Evolutionary conservation across 1,140 invertebrate species (phyloP).

Genomic region (Panagrolaimus sp.): DNA sequence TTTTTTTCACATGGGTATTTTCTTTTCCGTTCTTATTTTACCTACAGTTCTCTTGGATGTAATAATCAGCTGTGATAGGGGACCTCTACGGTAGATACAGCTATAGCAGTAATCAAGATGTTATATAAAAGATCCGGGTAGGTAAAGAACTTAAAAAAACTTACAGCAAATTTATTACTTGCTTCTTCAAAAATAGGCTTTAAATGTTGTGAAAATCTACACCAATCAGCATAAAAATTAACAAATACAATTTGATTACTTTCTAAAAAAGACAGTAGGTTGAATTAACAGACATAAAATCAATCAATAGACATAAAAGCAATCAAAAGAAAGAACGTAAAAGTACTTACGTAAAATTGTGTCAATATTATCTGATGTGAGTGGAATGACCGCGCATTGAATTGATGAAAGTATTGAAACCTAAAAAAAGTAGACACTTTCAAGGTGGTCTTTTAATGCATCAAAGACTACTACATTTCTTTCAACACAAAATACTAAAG

Average conservation of each 20-base stretch:
- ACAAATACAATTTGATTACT: constrained; percentile 78
- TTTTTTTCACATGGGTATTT: too few relatives aligned
- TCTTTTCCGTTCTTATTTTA: too few relatives aligned
- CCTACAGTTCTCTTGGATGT: too few relatives aligned
- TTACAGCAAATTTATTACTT: constrained; percentile 68
- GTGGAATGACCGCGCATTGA: constrained; percentile 1
- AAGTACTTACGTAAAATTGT: constrained; percentile 8
- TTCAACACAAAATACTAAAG: too few relatives aligned
- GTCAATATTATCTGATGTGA: constrained; percentile 12
- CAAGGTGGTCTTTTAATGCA: too few relatives aligned
- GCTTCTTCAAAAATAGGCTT: constrained; percentile 67
- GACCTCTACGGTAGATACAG: too few relatives aligned
- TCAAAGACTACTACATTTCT: too few relatives aligned
- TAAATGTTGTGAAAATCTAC: constrained; percentile 78
- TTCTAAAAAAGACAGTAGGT: too few relatives aligned
- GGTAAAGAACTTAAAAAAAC: constrained; percentile 3
- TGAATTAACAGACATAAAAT: too few relatives aligned
- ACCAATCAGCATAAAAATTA: constrained; percentile 94
- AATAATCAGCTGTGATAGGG: too few relatives aligned
- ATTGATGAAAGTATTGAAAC: not conserved
- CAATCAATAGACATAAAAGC: not conserved
- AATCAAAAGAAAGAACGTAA: not conserved
- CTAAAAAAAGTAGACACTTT: constrained; percentile 7
- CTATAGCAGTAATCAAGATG: too few relatives aligned
- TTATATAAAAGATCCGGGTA: too few relatives aligned